A percentile compares a stretch with the other conserved stretches of the same genome.
These are phyloP conservation scores for Fragum sueziense DNA, from an alignment of 2,888 invertebrate species.

Conservation along the genomic window DNA sequence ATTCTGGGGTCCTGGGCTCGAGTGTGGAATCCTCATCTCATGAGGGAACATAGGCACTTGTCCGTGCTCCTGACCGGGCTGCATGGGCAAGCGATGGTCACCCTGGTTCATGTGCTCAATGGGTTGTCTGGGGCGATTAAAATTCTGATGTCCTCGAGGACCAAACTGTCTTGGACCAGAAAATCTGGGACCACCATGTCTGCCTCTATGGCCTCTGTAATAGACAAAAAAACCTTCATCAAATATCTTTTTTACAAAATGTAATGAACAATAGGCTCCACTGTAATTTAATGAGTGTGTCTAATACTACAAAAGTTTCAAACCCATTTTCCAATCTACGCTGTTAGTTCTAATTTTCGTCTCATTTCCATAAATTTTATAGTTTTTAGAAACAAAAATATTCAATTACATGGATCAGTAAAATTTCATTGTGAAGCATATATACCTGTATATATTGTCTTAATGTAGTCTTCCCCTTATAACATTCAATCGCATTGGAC, in stretches of 20 bases:
- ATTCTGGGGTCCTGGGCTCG: neutral
- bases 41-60: conserved; percentile 22
- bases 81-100: neutral
- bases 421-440: too few relatives aligned
- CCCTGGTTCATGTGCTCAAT: neutral
- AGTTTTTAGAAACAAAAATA: too few relatives aligned
- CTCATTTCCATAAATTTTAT: too few relatives aligned
- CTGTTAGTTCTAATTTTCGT: too few relatives aligned
- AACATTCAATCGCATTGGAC: too few relatives aligned
- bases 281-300: too few relatives aligned
- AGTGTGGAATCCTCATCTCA: conserved; percentile 11
- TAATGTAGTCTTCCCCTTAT: too few relatives aligned
- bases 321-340: too few relatives aligned
- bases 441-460: too few relatives aligned
- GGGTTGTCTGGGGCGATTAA: conserved; percentile 1
- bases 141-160: conserved; percentile 4
- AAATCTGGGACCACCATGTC: conserved; percentile 5
- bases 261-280: neutral
- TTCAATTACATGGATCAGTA: too few relatives aligned
- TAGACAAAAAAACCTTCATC: neutral
- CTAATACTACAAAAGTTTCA: too few relatives aligned
- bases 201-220: conserved; percentile 21
- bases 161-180: neutral
- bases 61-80: conserved; percentile 11
- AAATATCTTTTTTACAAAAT: neutral